Conservation (phyloP, 2,888 invertebrate genomes). For the Hymenopus coronatus region DNA sequence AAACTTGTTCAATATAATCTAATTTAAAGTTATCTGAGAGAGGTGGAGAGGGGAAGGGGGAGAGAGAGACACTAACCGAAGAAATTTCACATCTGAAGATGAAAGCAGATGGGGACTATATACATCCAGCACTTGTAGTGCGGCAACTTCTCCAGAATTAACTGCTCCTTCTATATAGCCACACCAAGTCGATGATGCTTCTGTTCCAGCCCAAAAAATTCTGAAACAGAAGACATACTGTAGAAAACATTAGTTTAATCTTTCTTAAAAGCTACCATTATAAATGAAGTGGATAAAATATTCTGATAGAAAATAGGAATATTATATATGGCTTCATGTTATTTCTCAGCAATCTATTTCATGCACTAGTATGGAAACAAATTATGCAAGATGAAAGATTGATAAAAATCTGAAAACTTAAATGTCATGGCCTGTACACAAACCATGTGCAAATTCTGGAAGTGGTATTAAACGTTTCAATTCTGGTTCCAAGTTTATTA, state of each 20-base stretch:
- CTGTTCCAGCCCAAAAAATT: conserved; percentile 41
- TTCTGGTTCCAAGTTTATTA: too few species aligned
- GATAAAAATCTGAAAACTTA: too few species aligned
- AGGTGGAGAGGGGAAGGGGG: too few species aligned
- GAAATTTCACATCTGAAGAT: neutral
- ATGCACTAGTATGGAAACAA: too few species aligned
- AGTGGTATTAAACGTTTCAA: too few species aligned
- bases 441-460: too few species aligned
- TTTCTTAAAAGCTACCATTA: neutral
- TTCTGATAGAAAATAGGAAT: neutral
- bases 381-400: too few species aligned
- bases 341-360: too few species aligned
- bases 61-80: neutral
- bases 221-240: neutral
- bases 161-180: conserved; percentile 46
- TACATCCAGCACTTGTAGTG: conserved; percentile 35
- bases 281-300: neutral
- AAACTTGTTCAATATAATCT: too few species aligned
- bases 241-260: neutral
- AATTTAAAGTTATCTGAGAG: too few species aligned
- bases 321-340: too few species aligned
- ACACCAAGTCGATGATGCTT: conserved; percentile 43
- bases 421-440: too few species aligned
- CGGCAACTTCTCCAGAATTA: conserved; percentile 40
- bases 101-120: conserved; percentile 4